Evolutionary conservation across 2,888 invertebrate genomes (phyloP), one percentile per base, ranked within the genome.

Genomic region (Chloromyia formosa): DNA sequence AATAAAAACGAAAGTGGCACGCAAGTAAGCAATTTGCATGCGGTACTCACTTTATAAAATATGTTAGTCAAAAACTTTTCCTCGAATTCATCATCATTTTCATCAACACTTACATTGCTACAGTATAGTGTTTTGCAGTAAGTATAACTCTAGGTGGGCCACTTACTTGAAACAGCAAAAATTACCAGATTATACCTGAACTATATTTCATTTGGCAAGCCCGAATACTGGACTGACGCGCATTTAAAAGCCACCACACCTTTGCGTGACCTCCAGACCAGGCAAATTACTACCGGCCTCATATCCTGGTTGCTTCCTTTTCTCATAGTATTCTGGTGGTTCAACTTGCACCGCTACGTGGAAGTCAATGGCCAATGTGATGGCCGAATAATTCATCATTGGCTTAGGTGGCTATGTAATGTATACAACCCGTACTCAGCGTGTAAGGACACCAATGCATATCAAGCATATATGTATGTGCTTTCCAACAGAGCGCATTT

Each of bases 241-340:
- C 12, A 49, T 49, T 49, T 49, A 49, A 4, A 23, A 49, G 14
- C 22, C 45, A 5, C 42, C 45, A 23, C 49, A 10, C 10, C 40
- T 40, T 58, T 71, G 71, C 71, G 71, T 71, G 71, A 42, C 58
- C 53, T 66, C 66, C 42, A 66, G 66, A 66, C 66, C 71, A 42
- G 18, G 71, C 56, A 71, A 56, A 56, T 56, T 35, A 71, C 71
- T 71, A 40, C 27, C 71, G 71, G 71, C 71, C 23, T 56, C 58
- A 71, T 71, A 71, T 71, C 71, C 71, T 71, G 58, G 40, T 42
- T 16, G 53, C 58, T 71, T 71, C 71, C 56, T 54, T 16, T 35
- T 56, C 22, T 35, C 20, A 2, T 4, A 4, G 56, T 56, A 10
- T 3, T 53, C 9, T 35, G 62, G 62, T 40, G 40, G n/a, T 62